Conservation (phyloP, 2,797 vertebrate genomes). For the Oceanodroma leucorhoa region DNA sequence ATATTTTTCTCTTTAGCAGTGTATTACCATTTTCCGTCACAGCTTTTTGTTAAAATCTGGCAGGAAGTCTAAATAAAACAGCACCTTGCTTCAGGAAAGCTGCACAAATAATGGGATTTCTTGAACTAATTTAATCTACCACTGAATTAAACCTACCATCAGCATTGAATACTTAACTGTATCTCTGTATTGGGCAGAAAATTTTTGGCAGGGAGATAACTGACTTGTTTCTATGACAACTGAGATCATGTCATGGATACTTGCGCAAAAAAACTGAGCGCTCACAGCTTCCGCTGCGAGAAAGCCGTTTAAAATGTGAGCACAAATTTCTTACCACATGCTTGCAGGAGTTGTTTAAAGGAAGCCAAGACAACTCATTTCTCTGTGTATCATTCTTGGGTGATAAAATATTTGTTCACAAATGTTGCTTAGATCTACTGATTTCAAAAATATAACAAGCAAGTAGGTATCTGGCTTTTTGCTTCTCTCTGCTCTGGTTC, state of each 20-base stretch:
- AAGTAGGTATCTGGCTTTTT: background rate
- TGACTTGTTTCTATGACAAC: slow-evolving; percentile 43
- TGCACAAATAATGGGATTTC: background rate
- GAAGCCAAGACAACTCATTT: background rate
- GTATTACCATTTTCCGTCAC: background rate
- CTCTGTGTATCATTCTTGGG: rapidly evolving
- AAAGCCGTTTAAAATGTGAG: background rate
- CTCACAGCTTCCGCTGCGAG: background rate
- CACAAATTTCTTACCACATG: rapidly evolving
- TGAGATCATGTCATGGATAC: background rate
- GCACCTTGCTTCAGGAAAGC: background rate
- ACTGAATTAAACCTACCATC: too few relatives aligned
- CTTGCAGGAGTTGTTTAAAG: background rate
- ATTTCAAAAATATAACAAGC: rapidly evolving
- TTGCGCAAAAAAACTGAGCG: background rate
- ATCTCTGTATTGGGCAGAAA: background rate
- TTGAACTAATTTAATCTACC: background rate
- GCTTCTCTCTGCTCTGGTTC: background rate
- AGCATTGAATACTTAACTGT: background rate
- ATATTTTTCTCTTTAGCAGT: background rate
- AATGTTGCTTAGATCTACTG: background rate
- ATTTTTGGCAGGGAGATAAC: slow-evolving; percentile 21
- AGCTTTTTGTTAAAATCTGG: background rate
- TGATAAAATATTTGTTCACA: background rate
- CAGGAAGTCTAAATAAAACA: background rate